phyloP scores from a whole-genome alignment of 1,140 invertebrate species.

The Papilio polytes region DNA sequence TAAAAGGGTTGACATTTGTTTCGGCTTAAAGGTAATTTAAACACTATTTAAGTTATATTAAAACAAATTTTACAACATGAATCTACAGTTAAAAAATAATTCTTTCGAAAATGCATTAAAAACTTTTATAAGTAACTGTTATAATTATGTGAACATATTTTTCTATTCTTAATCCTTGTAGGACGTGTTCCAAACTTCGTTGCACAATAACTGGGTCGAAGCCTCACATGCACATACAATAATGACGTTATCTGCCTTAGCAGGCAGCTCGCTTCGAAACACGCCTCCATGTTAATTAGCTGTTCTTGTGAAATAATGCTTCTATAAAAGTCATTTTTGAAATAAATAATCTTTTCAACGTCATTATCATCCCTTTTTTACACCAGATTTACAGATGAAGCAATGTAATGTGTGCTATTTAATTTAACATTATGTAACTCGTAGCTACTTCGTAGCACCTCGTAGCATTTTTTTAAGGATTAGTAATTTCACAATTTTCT shows the following conservation, averaged over 20 bases:
- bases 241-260: slow-evolving; percentile 25
- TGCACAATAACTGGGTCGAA: slow-evolving; percentile 19
- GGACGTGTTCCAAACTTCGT: slow-evolving; percentile 2
- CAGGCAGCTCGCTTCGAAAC: slow-evolving; percentile 16
- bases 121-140: background rate
- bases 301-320: slow-evolving; percentile 7
- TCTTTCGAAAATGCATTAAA: background rate
- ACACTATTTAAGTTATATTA: no score
- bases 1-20: no score
- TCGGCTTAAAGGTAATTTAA: no score
- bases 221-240: background rate
- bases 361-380: background rate
- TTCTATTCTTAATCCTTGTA: background rate
- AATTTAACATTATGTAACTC: background rate
- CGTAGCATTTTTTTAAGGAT: background rate
- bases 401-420: background rate
- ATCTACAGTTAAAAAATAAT: background rate
- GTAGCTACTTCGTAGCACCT: background rate
- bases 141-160: background rate
- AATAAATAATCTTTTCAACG: background rate
- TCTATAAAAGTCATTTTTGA: slow-evolving; percentile 1
- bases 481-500: background rate
- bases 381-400: background rate
- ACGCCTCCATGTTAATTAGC: slow-evolving; percentile 27
- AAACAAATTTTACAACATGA: background rate